A percentile compares a stretch with the other conserved stretches of the same genome.
phyloP scores from a whole-genome alignment of 2,113 vertebrate genomes.

The Daubentonia madagascariensis region DNA sequence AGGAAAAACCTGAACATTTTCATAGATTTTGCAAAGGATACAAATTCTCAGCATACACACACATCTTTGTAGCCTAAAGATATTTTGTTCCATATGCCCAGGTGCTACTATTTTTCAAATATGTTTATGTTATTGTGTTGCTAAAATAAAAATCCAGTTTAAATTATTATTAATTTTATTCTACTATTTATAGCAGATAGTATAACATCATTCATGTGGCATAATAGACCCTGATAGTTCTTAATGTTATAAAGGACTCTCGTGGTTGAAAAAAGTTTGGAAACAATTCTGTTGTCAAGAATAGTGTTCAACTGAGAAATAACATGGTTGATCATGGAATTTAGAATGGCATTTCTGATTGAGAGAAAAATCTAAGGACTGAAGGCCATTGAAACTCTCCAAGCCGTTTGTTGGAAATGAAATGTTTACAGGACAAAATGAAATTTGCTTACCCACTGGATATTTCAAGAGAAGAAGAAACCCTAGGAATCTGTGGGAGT shows the following conservation, averaged over 20 bases:
- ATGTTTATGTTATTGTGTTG: neutral
- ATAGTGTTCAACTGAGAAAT: neutral
- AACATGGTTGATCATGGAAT: neutral
- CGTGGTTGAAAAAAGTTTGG: neutral
- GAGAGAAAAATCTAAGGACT: neutral
- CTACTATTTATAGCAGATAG: neutral
- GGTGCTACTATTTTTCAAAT: neutral
- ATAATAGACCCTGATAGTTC: neutral
- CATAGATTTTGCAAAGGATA: neutral
- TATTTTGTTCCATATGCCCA: neutral
- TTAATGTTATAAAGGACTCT: neutral
- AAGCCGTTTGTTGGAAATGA: neutral
- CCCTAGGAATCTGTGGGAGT: neutral
- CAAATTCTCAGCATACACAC: neutral
- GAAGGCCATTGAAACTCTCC: neutral
- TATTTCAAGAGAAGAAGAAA: neutral
- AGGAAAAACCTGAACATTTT: neutral
- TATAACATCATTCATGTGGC: neutral
- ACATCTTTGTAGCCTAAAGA: neutral
- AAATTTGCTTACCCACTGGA: neutral
- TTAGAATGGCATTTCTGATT: neutral
- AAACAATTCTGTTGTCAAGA: neutral
- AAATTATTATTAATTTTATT: neutral
- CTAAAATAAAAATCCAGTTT: neutral
- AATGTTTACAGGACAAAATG: neutral